Evolutionary conservation across 2,113 vertebrate genomes (phyloP).

Genomic region (Proteles cristata): DNA sequence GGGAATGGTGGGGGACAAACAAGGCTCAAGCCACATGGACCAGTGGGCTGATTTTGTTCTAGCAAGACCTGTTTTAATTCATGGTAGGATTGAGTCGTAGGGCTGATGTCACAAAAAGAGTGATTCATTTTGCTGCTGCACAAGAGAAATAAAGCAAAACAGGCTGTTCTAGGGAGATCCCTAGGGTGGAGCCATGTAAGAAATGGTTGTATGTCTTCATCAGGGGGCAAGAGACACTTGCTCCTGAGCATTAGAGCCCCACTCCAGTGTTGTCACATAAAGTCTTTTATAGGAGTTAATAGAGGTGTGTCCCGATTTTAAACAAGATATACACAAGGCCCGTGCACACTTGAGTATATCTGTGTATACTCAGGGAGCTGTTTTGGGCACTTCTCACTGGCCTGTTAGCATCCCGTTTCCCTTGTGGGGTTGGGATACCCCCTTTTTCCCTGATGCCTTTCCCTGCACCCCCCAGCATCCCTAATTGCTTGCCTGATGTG

Average conservation of each 20-base stretch:
- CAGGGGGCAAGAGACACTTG: background rate
- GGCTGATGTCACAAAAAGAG: background rate
- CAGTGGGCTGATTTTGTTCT: background rate
- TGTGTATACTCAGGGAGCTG: background rate
- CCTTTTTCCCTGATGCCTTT: background rate
- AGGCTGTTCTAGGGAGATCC: background rate
- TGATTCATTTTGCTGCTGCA: background rate
- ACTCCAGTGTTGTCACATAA: background rate
- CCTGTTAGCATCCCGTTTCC: background rate
- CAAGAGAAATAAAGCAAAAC: background rate
- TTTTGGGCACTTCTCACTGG: background rate
- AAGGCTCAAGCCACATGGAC: too few relatives aligned
- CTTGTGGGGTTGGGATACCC: too few relatives aligned
- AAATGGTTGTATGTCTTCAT: background rate
- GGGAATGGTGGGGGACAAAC: too few relatives aligned
- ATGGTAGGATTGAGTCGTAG: background rate
- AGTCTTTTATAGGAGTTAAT: background rate
- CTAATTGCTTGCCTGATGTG: background rate
- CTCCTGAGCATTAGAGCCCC: background rate
- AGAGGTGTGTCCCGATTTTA: background rate
- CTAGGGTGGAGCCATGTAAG: too few relatives aligned
- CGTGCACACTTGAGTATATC: too few relatives aligned
- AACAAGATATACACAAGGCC: background rate
- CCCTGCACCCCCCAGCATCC: background rate
- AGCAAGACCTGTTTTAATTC: background rate